Percentiles rank a stretch among this genome's conserved stretches.
These are phyloP conservation scores for Otolemur crassicaudatus DNA, from an alignment of 2,797 vertebrate genomes.

Conservation along the genomic window DNA sequence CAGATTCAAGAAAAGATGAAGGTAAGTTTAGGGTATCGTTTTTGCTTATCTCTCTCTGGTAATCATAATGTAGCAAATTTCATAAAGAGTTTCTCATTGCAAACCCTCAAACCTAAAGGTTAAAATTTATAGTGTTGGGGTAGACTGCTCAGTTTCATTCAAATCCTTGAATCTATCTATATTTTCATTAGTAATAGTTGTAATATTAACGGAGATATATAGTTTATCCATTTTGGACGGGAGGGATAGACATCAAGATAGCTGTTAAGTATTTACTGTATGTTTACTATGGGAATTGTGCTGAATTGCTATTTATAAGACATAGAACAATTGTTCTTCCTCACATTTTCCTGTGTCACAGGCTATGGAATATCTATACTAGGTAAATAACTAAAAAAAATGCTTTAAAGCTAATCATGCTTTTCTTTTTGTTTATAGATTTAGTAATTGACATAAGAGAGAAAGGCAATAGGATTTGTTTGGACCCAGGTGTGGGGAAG, in stretches of 20 bases:
- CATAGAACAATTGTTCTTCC: background rate
- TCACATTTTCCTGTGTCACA: background rate
- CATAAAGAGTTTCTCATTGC: background rate
- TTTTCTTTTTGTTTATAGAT: background rate
- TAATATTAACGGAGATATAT: background rate
- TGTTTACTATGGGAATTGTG: background rate
- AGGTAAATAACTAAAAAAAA: conserved; percentile 1
- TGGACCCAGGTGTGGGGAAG: background rate
- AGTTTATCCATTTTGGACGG: background rate
- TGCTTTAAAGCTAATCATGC: background rate
- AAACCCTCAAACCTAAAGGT: background rate
- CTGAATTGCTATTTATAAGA: background rate
- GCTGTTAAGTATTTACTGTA: too few species aligned
- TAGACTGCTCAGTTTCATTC: background rate
- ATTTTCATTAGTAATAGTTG: background rate
- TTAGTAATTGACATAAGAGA: conserved; percentile 12
- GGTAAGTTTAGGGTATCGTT: background rate
- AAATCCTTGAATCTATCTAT: background rate
- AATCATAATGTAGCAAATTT: background rate
- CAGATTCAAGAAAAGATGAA: background rate
- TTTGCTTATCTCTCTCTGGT: background rate
- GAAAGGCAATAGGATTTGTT: background rate
- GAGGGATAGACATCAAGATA: background rate
- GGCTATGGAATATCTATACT: background rate
- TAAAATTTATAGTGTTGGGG: background rate